Evolutionary conservation across 2,113 vertebrate species (phyloP).

Genomic region (Vulpes lagopus): DNA sequence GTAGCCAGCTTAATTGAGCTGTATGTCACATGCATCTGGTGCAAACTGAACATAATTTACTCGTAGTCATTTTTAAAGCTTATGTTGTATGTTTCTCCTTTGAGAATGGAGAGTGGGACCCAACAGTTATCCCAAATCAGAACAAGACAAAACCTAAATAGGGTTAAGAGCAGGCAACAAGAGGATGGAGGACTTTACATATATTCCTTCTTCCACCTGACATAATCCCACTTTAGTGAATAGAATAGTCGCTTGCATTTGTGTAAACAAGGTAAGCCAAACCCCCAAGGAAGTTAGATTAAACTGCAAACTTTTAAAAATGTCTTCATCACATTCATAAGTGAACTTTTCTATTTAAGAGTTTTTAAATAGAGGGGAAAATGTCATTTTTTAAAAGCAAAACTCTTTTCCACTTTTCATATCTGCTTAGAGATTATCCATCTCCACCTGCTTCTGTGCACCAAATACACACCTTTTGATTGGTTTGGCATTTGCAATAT

Average conservation of each 20-base stretch:
- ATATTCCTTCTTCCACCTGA: neutral
- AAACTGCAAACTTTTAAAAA: neutral
- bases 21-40: constrained; percentile 75
- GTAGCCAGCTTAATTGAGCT: constrained; percentile 77
- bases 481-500: neutral
- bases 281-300: neutral
- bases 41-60: constrained; percentile 75
- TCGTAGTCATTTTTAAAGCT: constrained; percentile 69
- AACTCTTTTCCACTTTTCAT: neutral
- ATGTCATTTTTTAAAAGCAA: neutral
- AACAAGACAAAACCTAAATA: neutral
- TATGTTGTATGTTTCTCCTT: constrained; percentile 60
- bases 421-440: neutral
- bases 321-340: neutral
- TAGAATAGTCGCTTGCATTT: neutral
- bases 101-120: constrained; percentile 16
- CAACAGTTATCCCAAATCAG: neutral
- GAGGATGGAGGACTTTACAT: neutral
- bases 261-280: neutral
- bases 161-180: neutral
- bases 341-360: neutral
- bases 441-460: neutral
- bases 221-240: neutral
- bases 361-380: neutral
- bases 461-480: neutral